Conservation (phyloP, 2,888 invertebrate species). For the Dusona sp. region DNA sequence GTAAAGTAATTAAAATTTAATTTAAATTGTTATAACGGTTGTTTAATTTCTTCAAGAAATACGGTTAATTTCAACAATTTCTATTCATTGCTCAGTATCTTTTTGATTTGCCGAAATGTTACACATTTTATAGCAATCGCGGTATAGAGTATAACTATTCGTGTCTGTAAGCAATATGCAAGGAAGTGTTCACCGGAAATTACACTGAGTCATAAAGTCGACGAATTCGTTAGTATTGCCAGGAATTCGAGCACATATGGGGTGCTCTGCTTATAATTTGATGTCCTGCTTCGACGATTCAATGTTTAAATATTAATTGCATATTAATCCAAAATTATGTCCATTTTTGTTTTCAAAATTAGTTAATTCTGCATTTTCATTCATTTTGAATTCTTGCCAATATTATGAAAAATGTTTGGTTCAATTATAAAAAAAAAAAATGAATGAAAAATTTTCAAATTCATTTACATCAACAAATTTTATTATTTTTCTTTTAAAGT, state of each 20-base stretch:
- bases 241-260: conserved; percentile 14
- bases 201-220: conserved; percentile 8
- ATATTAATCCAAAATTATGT: not conserved
- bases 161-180: not conserved
- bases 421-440: not conserved
- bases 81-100: not conserved
- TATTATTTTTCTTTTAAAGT: not conserved
- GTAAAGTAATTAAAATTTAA: not conserved
- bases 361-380: not conserved
- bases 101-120: not conserved
- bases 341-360: not conserved
- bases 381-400: not conserved
- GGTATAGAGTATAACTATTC: not conserved
- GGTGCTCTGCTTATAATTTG: not conserved
- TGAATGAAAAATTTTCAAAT: not conserved
- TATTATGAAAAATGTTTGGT: not conserved
- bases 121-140: not conserved
- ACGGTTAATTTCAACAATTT: too few relatives aligned
- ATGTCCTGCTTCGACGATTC: too few relatives aligned
- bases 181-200: conserved; percentile 4
- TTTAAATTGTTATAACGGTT: not conserved
- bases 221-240: not conserved
- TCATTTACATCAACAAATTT: not conserved
- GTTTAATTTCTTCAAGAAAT: too few relatives aligned
- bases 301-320: too few relatives aligned